A percentile compares a stretch with the other conserved stretches of the same genome.
Evolutionary conservation across 2,797 vertebrate species (phyloP).

Genomic region (Argentina silus): DNA sequence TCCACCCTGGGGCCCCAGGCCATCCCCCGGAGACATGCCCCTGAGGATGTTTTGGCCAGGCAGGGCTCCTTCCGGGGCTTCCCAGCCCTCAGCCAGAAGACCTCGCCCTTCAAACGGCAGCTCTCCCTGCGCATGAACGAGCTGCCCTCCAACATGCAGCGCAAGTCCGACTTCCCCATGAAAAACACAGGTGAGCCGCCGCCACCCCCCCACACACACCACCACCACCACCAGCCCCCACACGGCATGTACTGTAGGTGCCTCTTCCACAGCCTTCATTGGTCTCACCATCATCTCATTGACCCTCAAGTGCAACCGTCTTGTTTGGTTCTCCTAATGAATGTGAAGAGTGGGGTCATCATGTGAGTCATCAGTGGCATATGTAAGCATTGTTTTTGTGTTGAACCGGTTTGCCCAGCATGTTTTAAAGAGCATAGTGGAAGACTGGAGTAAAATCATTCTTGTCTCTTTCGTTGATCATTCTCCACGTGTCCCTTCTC

Average conservation of each 20-base stretch:
- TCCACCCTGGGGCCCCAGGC: conserved; percentile 82
- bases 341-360: too few species aligned
- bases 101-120: conserved; percentile 97
- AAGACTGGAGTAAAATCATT: too few species aligned
- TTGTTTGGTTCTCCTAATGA: too few species aligned
- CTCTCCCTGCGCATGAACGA: conserved; percentile 95
- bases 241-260: too few species aligned
- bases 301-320: too few species aligned
- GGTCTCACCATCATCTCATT: background rate
- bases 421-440: too few species aligned
- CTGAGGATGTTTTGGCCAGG: conserved; percentile 91
- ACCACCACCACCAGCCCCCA: too few species aligned
- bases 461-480: background rate
- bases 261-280: background rate
- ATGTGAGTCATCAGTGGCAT: too few species aligned
- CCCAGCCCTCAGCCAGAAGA: conserved; percentile 95
- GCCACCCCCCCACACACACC: background rate
- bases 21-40: conserved; percentile 93
- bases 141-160: conserved; percentile 94
- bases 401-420: too few species aligned
- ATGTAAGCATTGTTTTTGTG: too few species aligned
- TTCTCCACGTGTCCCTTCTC: background rate
- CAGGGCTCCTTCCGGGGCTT: conserved; percentile 98
- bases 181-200: conserved; percentile 86
- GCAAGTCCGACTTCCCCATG: conserved; percentile 95